Percentiles rank a stretch among this genome's conserved stretches.
phyloP scores from a whole-genome alignment of 2,113 vertebrate genomes.

The Dromiciops gliroides region DNA sequence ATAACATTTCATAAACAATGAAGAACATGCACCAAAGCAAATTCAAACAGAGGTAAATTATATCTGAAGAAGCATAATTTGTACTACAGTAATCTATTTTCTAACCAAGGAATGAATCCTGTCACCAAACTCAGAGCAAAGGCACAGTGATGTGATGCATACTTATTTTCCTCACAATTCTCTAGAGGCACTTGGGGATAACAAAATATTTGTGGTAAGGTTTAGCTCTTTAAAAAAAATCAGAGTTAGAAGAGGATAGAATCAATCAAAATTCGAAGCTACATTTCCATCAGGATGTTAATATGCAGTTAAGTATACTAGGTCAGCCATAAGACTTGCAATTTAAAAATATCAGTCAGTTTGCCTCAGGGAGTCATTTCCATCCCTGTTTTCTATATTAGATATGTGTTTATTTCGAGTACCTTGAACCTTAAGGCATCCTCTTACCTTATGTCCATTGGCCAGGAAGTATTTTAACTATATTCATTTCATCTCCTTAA shows the following conservation, averaged over 20 bases:
- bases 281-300: slow-evolving; percentile 8
- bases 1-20: slow-evolving; percentile 69
- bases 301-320: slow-evolving; percentile 8
- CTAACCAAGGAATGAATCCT: slow-evolving; percentile 52
- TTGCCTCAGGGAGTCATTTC: background rate
- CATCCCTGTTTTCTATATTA: background rate
- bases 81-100: slow-evolving; percentile 46
- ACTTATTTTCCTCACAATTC: slow-evolving; percentile 21
- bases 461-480: background rate
- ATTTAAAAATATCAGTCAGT: slow-evolving; percentile 18
- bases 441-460: background rate
- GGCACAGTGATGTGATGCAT: background rate
- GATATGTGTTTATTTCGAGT: background rate
- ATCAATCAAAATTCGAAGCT: background rate
- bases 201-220: slow-evolving; percentile 11
- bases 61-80: slow-evolving; percentile 56
- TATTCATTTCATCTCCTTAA: background rate
- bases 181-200: background rate
- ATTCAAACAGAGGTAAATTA: slow-evolving; percentile 43
- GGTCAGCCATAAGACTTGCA: background rate
- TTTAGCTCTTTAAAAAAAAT: slow-evolving; percentile 6
- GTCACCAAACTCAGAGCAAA: slow-evolving; percentile 39
- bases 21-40: slow-evolving; percentile 28
- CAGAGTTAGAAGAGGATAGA: background rate
- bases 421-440: background rate